Base-by-base conservation (phyloP, 2,797 vertebrate species). In the Potorous gilbertii region DNA sequence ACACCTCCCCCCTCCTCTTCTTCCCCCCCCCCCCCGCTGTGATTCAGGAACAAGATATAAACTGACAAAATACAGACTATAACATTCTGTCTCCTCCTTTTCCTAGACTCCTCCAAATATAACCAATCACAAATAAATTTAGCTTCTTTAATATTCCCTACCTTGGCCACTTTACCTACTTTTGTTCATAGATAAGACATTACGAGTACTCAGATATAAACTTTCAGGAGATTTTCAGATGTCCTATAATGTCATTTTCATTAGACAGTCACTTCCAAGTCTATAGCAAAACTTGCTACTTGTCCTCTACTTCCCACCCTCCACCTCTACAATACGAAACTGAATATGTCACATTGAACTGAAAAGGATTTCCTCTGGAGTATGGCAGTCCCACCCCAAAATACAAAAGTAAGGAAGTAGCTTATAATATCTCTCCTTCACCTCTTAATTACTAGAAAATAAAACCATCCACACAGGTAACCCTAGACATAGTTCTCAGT, bases 71-170 rank as follows among this genome's bases (percentile, higher is more conserved):
- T 46, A 46, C 4, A 81, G 0, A 27, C n/a, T 46, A 46, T 81
- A 9, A 89, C 0, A 57, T 40, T 52, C 5, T 74, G 62, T 40
- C 2, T 94, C 81, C 55, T 56, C 52, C 54, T 87, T 90, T 94
- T 93, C 54, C 59, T 66, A 95, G 59, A 3, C 87, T 95, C 94
- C 93, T 95, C 59, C 54, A 93, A 5, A 57, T 54, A 92, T 2
- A 34, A 54, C 90, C 90, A 91, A 93, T 95, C 95, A 92, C 5
- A 66, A 66, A 66, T 91, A 93, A 92, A 56, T 89, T 46, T 81
- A 2, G 74, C 55, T 87, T 92, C 57, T 92, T 93, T 89, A 94
- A 55, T 92, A 93, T 95, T 95, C 94, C 90, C 81, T 62, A 97
- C 40, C 50, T 95, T 62, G 21, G 91, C 24, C 92, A 96, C 34